Percentiles rank a stretch among this genome's conserved stretches.
These are phyloP conservation scores for Betta splendens DNA, from an alignment of 2,797 vertebrate genomes.

Conservation along the genomic window DNA sequence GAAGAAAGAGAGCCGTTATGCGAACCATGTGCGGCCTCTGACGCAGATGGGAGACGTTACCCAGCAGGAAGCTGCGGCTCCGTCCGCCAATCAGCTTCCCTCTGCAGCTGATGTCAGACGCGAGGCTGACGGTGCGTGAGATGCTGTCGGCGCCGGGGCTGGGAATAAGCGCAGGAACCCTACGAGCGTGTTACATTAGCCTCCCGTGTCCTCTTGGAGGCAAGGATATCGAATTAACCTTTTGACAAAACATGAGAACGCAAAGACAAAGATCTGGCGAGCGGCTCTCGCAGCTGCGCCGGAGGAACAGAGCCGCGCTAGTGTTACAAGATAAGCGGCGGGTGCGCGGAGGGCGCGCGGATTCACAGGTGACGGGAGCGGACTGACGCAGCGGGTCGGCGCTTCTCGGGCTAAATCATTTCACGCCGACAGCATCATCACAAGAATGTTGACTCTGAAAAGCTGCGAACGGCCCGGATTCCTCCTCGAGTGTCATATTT, in stretches of 20 bases:
- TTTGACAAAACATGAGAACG: constrained; percentile 10
- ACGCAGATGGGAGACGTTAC: constrained; percentile 71
- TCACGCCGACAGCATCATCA: constrained; percentile 63
- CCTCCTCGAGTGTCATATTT: constrained; percentile 17
- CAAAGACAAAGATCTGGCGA: constrained; percentile 13
- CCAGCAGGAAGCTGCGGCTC: constrained; percentile 49
- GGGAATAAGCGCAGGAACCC: constrained; percentile 56
- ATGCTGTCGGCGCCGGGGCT: constrained; percentile 53
- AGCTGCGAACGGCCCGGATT: constrained; percentile 21
- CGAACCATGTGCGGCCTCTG: constrained; percentile 80
- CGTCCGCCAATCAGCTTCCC: constrained; percentile 57
- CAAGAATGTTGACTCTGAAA: constrained; percentile 63
- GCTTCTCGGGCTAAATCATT: constrained; percentile 53
- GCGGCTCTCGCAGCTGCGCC: constrained; percentile 57
- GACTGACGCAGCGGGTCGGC: constrained; percentile 35
- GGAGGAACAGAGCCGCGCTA: constrained; percentile 40
- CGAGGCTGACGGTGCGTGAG: constrained; percentile 55
- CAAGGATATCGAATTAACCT: constrained; percentile 6
- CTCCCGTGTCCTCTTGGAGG: constrained; percentile 8
- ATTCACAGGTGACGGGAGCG: constrained; percentile 48
- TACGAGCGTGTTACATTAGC: constrained; percentile 25
- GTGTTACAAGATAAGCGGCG: constrained; percentile 39
- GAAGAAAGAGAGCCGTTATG: constrained; percentile 73
- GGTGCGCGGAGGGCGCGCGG: constrained; percentile 13
- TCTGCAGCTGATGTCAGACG: constrained; percentile 41